These are phyloP conservation scores for Galerucella pusilla DNA, from an alignment of 2,888 invertebrate genomes.

Conservation along the genomic window DNA sequence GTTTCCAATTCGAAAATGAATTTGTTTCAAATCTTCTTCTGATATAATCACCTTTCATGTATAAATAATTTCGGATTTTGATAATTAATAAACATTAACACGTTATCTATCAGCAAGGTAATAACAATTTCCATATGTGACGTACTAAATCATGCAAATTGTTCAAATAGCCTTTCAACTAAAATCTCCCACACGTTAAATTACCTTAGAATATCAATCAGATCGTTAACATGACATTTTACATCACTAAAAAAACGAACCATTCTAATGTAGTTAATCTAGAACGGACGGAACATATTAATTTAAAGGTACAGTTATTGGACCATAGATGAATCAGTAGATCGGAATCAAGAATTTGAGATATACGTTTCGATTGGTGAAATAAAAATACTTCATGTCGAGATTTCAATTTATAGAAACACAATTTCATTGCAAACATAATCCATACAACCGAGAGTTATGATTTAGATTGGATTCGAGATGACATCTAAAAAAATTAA, in stretches of 20 bases:
- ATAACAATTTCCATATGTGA: background rate
- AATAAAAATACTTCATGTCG: background rate
- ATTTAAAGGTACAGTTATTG: conserved; percentile 1
- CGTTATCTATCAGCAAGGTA: background rate
- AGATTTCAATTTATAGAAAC: no score
- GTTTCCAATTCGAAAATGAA: no score
- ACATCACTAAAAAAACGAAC: background rate
- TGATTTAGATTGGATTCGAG: no score
- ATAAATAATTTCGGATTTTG: background rate
- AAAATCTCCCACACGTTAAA: conserved; percentile 6
- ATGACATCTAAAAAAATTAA: no score
- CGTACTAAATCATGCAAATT: no score
- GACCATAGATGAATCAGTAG: background rate
- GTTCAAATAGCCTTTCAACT: conserved; percentile 1
- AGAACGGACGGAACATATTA: background rate
- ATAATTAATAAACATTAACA: background rate
- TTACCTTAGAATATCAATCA: conserved; percentile 1
- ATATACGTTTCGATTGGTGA: background rate
- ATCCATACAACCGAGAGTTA: no score
- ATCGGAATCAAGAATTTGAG: background rate
- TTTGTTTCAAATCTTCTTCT: no score
- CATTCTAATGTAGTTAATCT: background rate
- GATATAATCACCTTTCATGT: no score
- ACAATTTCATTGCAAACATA: no score
- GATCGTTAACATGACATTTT: background rate